Percentiles rank a stretch among this genome's conserved stretches.
Evolutionary conservation across 2,113 vertebrate genomes (phyloP).

Genomic region (Prolemur simus): DNA sequence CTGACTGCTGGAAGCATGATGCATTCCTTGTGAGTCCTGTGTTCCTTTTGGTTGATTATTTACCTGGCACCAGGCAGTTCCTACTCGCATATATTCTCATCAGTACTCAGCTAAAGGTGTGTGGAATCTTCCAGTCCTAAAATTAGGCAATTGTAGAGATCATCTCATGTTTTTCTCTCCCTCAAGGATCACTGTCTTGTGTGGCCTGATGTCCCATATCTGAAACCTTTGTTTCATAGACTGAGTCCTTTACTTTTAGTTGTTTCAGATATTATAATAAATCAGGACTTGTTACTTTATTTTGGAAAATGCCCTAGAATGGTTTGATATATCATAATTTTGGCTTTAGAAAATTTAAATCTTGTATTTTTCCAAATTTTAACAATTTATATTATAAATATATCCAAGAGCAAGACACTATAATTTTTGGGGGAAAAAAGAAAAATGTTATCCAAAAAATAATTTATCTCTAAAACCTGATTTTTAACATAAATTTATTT

Average conservation of each 20-base stretch:
- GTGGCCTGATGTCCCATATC: background rate
- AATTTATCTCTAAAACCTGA: background rate
- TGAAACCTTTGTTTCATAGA: background rate
- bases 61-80: background rate
- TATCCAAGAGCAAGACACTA: background rate
- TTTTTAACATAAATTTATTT: background rate
- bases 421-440: background rate
- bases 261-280: background rate
- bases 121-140: background rate
- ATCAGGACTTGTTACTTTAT: background rate
- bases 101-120: background rate
- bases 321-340: background rate
- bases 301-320: background rate
- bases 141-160: background rate
- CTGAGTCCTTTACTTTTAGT: background rate
- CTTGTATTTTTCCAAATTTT: background rate
- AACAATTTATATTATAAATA: background rate
- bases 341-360: background rate
- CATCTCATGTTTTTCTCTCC: background rate
- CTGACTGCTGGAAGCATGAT: background rate
- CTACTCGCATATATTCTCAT: too few relatives aligned
- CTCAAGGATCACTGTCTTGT: background rate
- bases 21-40: background rate
- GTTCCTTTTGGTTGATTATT: background rate
- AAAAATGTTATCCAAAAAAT: background rate